Conservation (phyloP, 1,140 invertebrate species). For the Diorhabda elongata region DNA sequence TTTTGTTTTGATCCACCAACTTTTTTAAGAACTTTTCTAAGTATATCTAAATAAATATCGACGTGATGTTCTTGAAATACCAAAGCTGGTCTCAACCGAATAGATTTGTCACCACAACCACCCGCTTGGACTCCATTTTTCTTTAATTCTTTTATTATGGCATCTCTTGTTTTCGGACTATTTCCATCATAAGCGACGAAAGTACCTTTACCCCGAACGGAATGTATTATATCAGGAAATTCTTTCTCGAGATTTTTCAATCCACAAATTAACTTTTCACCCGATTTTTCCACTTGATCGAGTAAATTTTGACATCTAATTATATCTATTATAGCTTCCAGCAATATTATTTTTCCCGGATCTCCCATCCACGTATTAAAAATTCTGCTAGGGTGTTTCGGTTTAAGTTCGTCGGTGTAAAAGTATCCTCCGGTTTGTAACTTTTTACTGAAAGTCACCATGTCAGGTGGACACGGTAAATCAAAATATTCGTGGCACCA, state of each 20-base stretch:
- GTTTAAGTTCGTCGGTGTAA: conserved; percentile 63
- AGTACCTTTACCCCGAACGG: conserved; percentile 84
- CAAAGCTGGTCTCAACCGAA: conserved; percentile 87
- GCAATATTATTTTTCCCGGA: conserved; percentile 85
- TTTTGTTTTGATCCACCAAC: conserved; percentile 29
- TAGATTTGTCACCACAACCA: conserved; percentile 73
- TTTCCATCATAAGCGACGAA: conserved; percentile 82
- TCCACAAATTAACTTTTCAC: conserved; percentile 70
- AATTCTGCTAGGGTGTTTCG: conserved; percentile 79
- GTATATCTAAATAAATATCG: conserved; percentile 82
- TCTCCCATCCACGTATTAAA: conserved; percentile 99
- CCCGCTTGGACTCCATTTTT: conserved; percentile 82
- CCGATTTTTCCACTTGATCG: conserved; percentile 67
- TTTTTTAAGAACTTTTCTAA: conserved; percentile 70
- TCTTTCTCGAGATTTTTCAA: conserved; percentile 68
- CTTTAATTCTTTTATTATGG: conserved; percentile 70
- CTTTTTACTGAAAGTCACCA: conserved; percentile 98
- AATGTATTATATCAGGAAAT: conserved; percentile 70
- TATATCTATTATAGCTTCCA: conserved; percentile 81
- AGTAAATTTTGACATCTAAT: conserved; percentile 83
- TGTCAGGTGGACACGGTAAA: conserved; percentile 79
- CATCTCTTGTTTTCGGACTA: conserved; percentile 66
- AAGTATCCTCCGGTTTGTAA: conserved; percentile 96
- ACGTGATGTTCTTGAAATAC: conserved; percentile 87
- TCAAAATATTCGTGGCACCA: conserved; percentile 97